Percentiles rank a stretch among this genome's conserved stretches.
phyloP scores from a whole-genome alignment of 2,113 vertebrate genomes.

The Rattus norvegicus region GRCr8 NC_086020.1:153843001-153843500 shows the following conservation, averaged over 20 bases:
- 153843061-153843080: constrained; percentile 76
- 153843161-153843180: constrained; percentile 76
- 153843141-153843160: constrained; percentile 71
- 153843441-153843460: not conserved
- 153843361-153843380: not conserved
- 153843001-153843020: constrained; percentile 92
- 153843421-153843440: constrained; percentile 58
- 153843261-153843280: not conserved
- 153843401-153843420: not conserved
- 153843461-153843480: not conserved
- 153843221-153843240: constrained; percentile 68
- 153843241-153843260: not conserved
- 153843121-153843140: constrained; percentile 65
- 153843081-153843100: constrained; percentile 83
- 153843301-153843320: constrained; percentile 45
- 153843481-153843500: not conserved
- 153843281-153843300: constrained; percentile 56
- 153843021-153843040: constrained; percentile 81
- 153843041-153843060: constrained; percentile 82
- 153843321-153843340: constrained; percentile 58
- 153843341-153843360: not conserved
- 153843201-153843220: constrained; percentile 73
- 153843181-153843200: constrained; percentile 29
- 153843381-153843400: not conserved
- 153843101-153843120: constrained; percentile 78